These are phyloP conservation scores for Gobio occitaniae DNA, from an alignment of 2,797 vertebrate genomes.

Conservation along the genomic window DNA sequence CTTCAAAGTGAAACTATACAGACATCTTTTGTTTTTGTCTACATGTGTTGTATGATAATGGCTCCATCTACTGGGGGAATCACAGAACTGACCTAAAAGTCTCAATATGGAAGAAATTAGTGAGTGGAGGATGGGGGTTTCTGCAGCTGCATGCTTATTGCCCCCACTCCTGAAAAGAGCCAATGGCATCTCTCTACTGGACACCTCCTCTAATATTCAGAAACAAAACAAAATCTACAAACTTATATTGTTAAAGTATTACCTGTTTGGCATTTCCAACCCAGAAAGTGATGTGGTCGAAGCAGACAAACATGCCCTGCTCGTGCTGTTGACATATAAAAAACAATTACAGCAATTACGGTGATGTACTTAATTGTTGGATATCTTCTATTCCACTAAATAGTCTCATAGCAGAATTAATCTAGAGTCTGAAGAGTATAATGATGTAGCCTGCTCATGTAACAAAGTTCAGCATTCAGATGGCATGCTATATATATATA, in stretches of 20 bases:
- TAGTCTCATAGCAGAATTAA: background rate
- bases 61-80: conserved; percentile 61
- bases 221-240: background rate
- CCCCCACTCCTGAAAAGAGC: conserved; percentile 70
- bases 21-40: background rate
- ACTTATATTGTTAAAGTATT: conserved; percentile 39
- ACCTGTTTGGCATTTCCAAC: conserved; percentile 99
- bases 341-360: background rate
- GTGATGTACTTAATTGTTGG: background rate
- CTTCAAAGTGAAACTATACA: background rate
- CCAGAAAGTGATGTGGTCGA: conserved; percentile 97
- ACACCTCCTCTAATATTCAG: conserved; percentile 31
- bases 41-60: background rate
- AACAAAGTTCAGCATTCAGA: background rate
- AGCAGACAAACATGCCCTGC: conserved; percentile 88
- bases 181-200: conserved; percentile 65
- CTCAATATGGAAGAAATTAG: conserved; percentile 60
- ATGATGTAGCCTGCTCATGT: background rate
- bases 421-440: background rate
- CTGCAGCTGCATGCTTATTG: conserved; percentile 31
- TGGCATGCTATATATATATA: no score
- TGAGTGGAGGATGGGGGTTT: conserved; percentile 43
- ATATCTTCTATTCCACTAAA: no score
- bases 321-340: conserved; percentile 77
- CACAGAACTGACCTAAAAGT: background rate